phyloP scores from a whole-genome alignment of 1,140 invertebrate genomes.

The Agrilus planipennis region DNA sequence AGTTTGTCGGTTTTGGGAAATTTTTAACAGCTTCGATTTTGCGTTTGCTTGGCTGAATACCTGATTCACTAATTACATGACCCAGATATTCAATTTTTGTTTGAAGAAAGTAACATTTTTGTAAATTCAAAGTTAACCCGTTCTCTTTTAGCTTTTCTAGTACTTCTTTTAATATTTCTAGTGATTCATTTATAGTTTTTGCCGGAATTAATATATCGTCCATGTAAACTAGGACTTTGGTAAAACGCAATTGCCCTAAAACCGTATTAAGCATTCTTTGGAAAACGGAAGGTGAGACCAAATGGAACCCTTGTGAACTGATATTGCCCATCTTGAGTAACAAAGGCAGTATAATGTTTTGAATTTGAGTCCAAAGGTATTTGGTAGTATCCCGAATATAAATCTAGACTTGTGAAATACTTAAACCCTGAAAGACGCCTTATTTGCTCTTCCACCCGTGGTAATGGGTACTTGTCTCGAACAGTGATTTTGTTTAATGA shows the following conservation, averaged over 20 bases:
- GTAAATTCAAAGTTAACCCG: slow-evolving; percentile 6
- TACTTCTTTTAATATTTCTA: slow-evolving; percentile 14
- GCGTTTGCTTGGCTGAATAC: slow-evolving; percentile 6
- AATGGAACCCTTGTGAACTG: slow-evolving; percentile 34
- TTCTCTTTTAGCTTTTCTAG: slow-evolving; percentile 9
- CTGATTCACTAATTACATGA: slow-evolving; percentile 1
- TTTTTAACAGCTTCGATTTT: slow-evolving; percentile 9
- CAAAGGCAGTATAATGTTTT: slow-evolving; percentile 31
- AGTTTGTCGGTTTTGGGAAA: slow-evolving; percentile 10
- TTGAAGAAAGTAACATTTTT: slow-evolving; percentile 5
- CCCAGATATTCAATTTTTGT: slow-evolving; percentile 9
- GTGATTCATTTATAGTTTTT: slow-evolving; percentile 13
- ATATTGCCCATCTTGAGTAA: slow-evolving; percentile 32
- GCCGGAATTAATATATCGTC: slow-evolving; percentile 20
- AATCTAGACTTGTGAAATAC: slow-evolving; percentile 18
- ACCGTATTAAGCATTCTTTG: slow-evolving; percentile 20
- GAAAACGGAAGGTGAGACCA: slow-evolving; percentile 26
- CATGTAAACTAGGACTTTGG: slow-evolving; percentile 17
- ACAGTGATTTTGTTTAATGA: slow-evolving; percentile 30
- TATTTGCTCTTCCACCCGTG: slow-evolving; percentile 8
- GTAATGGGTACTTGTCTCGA: slow-evolving; percentile 19
- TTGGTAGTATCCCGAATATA: slow-evolving; percentile 17
- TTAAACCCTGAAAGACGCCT: slow-evolving; percentile 1
- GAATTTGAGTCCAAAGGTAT: slow-evolving; percentile 24
- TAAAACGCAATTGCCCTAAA: slow-evolving; percentile 17